These are phyloP conservation scores for Amiota mariae DNA, from an alignment of 2,888 invertebrate genomes.

Conservation along the genomic window DNA sequence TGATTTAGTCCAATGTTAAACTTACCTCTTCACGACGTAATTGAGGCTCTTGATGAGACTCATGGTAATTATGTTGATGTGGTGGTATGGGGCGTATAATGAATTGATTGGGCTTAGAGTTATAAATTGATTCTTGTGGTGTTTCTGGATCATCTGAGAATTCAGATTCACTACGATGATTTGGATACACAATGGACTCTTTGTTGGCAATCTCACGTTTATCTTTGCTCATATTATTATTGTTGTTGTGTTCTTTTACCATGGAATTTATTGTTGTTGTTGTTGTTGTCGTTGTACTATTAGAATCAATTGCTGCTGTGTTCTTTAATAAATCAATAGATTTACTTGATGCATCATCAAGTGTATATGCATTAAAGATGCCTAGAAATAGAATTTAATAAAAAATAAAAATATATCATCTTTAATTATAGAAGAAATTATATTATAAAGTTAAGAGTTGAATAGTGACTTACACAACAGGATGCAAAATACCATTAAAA, in stretches of 20 bases:
- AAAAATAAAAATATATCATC: too few species aligned
- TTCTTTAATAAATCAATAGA: constrained; percentile 46
- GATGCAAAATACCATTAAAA: constrained; percentile 2
- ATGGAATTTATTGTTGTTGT: constrained; percentile 33
- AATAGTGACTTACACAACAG: background rate
- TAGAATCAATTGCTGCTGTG: constrained; percentile 26
- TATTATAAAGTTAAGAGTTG: background rate
- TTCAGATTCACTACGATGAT: constrained; percentile 63
- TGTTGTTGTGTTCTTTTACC: constrained; percentile 43
- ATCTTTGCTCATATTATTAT: constrained; percentile 68
- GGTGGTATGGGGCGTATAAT: constrained; percentile 70
- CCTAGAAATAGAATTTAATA: constrained; percentile 43
- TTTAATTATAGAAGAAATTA: too few species aligned
- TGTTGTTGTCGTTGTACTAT: constrained; percentile 39
- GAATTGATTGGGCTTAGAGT: constrained; percentile 70
- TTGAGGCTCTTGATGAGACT: constrained; percentile 67
- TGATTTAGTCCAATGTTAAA: background rate
- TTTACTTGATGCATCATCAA: constrained; percentile 52
- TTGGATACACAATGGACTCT: constrained; percentile 67
- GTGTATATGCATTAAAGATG: constrained; percentile 49
- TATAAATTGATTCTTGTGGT: constrained; percentile 71
- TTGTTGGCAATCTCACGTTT: constrained; percentile 70
- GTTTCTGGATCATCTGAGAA: constrained; percentile 68
- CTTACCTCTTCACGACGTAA: constrained; percentile 71
- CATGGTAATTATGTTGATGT: constrained; percentile 67